Percentiles rank a stretch among this genome's conserved stretches.
Evolutionary conservation across 2,113 vertebrate genomes (phyloP).

Genomic region (Ictidomys tridecemlineatus): DNA sequence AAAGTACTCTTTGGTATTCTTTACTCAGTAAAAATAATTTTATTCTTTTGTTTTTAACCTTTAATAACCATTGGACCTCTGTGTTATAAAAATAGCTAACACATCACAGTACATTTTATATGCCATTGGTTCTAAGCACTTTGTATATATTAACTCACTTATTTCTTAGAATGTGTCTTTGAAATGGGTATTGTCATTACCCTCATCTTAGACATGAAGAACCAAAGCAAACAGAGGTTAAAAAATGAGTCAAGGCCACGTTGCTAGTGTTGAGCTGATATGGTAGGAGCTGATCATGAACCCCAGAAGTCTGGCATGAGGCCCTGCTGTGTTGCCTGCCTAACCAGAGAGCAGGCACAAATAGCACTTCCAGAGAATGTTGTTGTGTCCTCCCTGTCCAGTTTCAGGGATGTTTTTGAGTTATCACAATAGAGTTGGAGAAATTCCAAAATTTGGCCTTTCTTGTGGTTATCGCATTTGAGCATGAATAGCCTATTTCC

Average conservation of each 20-base stretch:
- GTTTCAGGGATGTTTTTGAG: background rate
- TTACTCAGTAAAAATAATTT: constrained; percentile 16
- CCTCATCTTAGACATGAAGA: background rate
- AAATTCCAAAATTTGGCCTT: constrained; percentile 53
- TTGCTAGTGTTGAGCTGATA: too few relatives aligned
- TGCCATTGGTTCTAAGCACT: background rate
- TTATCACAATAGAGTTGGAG: constrained; percentile 55
- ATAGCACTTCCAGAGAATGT: background rate
- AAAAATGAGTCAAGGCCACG: background rate
- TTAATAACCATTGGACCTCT: constrained; percentile 3
- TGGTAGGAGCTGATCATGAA: background rate
- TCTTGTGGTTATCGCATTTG: constrained; percentile 60
- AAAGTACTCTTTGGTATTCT: background rate
- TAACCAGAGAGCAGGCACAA: background rate
- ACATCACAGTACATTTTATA: background rate
- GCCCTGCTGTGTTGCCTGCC: background rate
- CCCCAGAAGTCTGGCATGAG: background rate
- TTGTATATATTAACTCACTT: background rate
- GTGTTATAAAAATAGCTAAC: background rate
- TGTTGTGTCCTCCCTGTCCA: background rate
- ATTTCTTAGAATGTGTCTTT: background rate
- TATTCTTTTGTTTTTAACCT: constrained; percentile 55
- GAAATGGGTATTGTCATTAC: background rate
- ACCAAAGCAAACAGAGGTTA: background rate
- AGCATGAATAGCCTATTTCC: constrained; percentile 63